phyloP scores from a whole-genome alignment of 2,113 vertebrate genomes.

The Chionomys nivalis region DNA sequence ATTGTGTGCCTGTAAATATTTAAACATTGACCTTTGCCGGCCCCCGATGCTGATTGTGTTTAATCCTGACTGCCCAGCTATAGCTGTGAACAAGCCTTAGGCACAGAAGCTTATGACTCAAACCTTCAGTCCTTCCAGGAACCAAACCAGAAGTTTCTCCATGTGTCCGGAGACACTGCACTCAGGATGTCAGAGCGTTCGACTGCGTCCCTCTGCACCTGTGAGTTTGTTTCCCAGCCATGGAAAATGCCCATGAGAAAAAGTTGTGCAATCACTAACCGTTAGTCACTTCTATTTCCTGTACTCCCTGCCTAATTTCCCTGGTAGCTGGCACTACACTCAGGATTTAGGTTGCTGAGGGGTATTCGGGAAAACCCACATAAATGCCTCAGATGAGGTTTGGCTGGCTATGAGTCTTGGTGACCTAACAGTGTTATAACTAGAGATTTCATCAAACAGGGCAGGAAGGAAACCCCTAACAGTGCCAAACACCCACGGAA shows the following conservation, averaged over 20 bases:
- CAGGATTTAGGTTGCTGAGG: slow-evolving; percentile 70
- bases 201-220: slow-evolving; percentile 33
- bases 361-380: slow-evolving; percentile 81
- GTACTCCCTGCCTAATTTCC: slow-evolving; percentile 66
- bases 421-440: slow-evolving; percentile 72
- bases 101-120: neutral
- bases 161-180: neutral
- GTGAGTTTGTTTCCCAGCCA: slow-evolving; percentile 46
- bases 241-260: slow-evolving; percentile 70
- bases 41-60: neutral
- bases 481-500: slow-evolving; percentile 70
- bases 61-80: neutral
- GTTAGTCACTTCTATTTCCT: slow-evolving; percentile 80
- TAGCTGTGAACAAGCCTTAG: neutral
- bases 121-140: slow-evolving; percentile 61
- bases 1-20: neutral
- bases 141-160: slow-evolving; percentile 42
- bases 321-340: slow-evolving; percentile 72
- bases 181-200: slow-evolving; percentile 16
- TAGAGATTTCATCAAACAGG: slow-evolving; percentile 64
- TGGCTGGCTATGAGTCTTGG: slow-evolving; percentile 63
- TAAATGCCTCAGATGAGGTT: slow-evolving; percentile 71
- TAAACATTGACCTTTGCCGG: neutral
- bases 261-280: slow-evolving; percentile 57
- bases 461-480: slow-evolving; percentile 71